These are phyloP conservation scores for Penaeus indicus DNA, from an alignment of 1,140 invertebrate genomes.

Conservation along the genomic window DNA sequence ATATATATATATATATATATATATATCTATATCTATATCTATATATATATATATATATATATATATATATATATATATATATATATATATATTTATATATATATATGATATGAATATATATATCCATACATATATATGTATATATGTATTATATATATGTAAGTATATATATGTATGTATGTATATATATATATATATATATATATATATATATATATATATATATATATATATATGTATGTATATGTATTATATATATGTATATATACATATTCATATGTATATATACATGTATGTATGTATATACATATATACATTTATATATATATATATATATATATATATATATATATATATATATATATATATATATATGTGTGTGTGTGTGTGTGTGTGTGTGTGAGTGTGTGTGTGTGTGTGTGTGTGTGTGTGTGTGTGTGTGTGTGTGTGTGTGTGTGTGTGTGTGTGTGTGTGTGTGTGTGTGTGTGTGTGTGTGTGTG, in stretches of 20 bases:
- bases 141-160: constrained; percentile 5
- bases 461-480: background rate
- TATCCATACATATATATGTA: background rate
- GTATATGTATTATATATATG: too few relatives aligned
- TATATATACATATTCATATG: background rate
- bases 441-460: background rate
- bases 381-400: background rate
- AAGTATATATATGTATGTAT: background rate
- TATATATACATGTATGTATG: background rate
- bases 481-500: too few relatives aligned
- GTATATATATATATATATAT: too few relatives aligned
- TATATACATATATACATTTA: constrained; percentile 5
- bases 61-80: background rate
- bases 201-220: too few relatives aligned
- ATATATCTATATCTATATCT: too few relatives aligned
- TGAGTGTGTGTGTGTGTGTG: background rate
- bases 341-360: constrained; percentile 1
- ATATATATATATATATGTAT: too few relatives aligned
- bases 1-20: too few relatives aligned
- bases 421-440: background rate
- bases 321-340: constrained; percentile 20
- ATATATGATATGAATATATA: too few relatives aligned
- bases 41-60: too few relatives aligned
- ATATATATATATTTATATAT: constrained; percentile 9
- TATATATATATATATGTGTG: background rate